These are phyloP conservation scores for Oscheius sp. DNA, from an alignment of 2,888 invertebrate species.

Conservation along the genomic window DNA sequence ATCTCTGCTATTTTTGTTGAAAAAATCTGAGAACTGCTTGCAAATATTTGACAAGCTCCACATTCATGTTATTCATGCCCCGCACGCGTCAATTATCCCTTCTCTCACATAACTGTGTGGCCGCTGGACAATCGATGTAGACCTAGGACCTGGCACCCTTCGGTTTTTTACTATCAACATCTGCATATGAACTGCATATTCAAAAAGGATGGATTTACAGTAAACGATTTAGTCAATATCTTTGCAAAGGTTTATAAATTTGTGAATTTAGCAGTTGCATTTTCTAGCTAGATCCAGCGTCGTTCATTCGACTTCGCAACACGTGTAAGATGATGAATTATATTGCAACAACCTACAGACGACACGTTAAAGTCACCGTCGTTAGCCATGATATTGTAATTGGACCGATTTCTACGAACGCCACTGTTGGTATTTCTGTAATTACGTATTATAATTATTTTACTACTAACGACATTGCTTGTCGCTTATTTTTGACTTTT, in stretches of 20 bases:
- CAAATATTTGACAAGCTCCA: background rate
- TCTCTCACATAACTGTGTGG: background rate
- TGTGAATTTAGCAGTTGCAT: background rate
- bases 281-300: background rate
- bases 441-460: too few relatives aligned
- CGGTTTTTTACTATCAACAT: background rate
- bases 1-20: too few relatives aligned
- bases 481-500: background rate
- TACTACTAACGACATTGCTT: too few relatives aligned
- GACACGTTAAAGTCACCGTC: background rate
- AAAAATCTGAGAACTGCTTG: too few relatives aligned
- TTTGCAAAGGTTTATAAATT: background rate
- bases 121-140: conserved; percentile 4
- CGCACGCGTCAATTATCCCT: background rate
- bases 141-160: background rate
- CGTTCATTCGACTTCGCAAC: background rate
- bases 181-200: background rate
- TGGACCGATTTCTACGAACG: background rate
- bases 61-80: background rate
- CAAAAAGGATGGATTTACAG: background rate
- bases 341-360: background rate
- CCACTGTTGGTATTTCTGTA: background rate
- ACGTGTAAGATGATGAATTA: background rate
- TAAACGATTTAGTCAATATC: background rate
- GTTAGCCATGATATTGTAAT: background rate